Evolutionary conservation across 2,888 invertebrate species (phyloP).

Genomic region (Philereme vetulata): DNA sequence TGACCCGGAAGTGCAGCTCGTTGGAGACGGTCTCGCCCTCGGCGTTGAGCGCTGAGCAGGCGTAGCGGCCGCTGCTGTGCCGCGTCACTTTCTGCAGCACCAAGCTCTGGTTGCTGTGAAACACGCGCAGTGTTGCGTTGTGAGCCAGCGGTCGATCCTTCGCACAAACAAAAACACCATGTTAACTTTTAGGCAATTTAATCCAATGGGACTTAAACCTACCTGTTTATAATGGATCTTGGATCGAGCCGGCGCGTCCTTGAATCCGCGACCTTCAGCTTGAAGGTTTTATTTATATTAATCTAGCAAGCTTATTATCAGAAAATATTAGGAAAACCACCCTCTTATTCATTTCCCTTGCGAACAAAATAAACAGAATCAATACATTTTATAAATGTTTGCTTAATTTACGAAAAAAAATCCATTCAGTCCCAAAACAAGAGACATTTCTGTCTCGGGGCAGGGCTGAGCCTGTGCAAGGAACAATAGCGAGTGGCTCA

Average conservation of each 20-base stretch:
- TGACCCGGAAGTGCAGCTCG: conserved; percentile 92
- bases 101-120: conserved; percentile 95
- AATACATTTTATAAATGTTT: too few species aligned
- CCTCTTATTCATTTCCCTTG: too few species aligned
- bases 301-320: too few species aligned
- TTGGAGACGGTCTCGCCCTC: conserved; percentile 95
- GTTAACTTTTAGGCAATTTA: too few species aligned
- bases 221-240: too few species aligned
- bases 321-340: too few species aligned
- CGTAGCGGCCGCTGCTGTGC: conserved; percentile 93
- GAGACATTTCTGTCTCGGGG: conserved; percentile 8
- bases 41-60: conserved; percentile 94
- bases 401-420: not conserved
- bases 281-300: too few species aligned
- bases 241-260: too few species aligned
- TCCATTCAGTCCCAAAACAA: conserved; percentile 9
- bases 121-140: conserved; percentile 93
- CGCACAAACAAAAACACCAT: conserved; percentile 12
- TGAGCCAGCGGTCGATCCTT: conserved; percentile 92
- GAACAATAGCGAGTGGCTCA: conserved; percentile 63
- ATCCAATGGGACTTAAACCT: too few species aligned
- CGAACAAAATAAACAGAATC: too few species aligned
- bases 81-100: conserved; percentile 95
- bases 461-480: conserved; percentile 35
- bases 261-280: too few species aligned